Conservation (phyloP, 1,140 invertebrate genomes). For the Laodelphax striatellus region DNA sequence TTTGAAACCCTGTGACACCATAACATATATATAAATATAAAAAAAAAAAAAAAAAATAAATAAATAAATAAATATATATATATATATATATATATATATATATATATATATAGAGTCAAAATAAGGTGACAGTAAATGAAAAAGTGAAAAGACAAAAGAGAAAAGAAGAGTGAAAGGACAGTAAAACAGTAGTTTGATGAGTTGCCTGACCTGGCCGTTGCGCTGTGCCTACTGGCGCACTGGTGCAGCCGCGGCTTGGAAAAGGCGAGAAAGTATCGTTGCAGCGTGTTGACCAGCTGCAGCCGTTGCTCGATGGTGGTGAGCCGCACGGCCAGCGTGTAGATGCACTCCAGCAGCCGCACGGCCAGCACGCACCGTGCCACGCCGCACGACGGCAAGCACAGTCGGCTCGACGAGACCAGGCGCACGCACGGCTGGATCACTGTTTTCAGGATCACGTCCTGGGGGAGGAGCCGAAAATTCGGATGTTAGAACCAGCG, state of each 20-base stretch:
- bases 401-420: conserved; percentile 57
- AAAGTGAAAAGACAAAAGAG: too few species aligned
- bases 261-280: conserved; percentile 77
- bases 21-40: too few species aligned
- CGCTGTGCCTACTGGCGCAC: too few species aligned
- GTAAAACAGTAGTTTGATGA: too few species aligned
- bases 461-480: conserved; percentile 33
- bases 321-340: conserved; percentile 64
- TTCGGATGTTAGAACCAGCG: neutral
- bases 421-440: conserved; percentile 63
- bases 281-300: conserved; percentile 54
- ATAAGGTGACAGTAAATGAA: too few species aligned
- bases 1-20: too few species aligned
- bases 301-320: conserved; percentile 71
- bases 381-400: conserved; percentile 59
- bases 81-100: too few species aligned
- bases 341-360: conserved; percentile 70
- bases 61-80: too few species aligned
- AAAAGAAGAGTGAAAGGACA: too few species aligned
- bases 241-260: conserved; percentile 73
- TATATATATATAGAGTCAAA: too few species aligned
- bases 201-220: too few species aligned
- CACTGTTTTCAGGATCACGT: conserved; percentile 61
- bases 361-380: conserved; percentile 60
- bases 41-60: too few species aligned